These are phyloP conservation scores for Grammomys surdaster DNA, from an alignment of 2,113 vertebrate genomes.

Conservation along the genomic window DNA sequence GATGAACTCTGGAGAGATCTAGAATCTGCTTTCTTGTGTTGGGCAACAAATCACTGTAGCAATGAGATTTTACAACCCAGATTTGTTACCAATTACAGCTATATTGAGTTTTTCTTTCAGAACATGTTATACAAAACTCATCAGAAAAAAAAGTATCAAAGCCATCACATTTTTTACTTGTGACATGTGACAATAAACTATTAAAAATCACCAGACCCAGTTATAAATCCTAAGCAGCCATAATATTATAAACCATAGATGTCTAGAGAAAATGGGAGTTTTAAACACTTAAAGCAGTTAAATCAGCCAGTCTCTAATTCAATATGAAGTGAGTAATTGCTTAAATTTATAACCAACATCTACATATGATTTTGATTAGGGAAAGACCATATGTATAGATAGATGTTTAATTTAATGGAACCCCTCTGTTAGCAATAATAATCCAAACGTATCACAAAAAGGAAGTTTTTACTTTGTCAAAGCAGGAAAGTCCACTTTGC, in stretches of 20 bases:
- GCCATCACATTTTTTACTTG: background rate
- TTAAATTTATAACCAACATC: slow-evolving; percentile 1
- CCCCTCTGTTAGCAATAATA: background rate
- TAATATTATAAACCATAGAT: background rate
- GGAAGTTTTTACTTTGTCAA: background rate
- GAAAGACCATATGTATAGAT: background rate
- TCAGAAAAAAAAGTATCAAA: slow-evolving; percentile 42
- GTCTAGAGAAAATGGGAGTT: slow-evolving; percentile 37
- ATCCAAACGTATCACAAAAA: background rate
- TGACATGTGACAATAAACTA: slow-evolving; percentile 28
- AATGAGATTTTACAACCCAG: background rate
- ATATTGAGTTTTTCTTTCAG: slow-evolving; percentile 37
- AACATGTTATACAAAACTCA: background rate
- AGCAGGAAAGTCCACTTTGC: background rate
- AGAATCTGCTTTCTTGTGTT: slow-evolving; percentile 56
- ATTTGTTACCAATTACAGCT: slow-evolving; percentile 34
- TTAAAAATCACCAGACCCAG: background rate
- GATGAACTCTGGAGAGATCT: slow-evolving; percentile 2
- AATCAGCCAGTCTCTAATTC: background rate
- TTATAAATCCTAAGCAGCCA: background rate
- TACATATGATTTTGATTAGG: background rate
- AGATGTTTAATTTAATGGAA: slow-evolving; percentile 11
- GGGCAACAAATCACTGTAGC: slow-evolving; percentile 7
- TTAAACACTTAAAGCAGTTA: slow-evolving; percentile 5
- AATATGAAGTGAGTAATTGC: slow-evolving; percentile 37